Evolutionary conservation across 2,113 vertebrate species (phyloP).

Genomic region (Antennarius striatus): DNA sequence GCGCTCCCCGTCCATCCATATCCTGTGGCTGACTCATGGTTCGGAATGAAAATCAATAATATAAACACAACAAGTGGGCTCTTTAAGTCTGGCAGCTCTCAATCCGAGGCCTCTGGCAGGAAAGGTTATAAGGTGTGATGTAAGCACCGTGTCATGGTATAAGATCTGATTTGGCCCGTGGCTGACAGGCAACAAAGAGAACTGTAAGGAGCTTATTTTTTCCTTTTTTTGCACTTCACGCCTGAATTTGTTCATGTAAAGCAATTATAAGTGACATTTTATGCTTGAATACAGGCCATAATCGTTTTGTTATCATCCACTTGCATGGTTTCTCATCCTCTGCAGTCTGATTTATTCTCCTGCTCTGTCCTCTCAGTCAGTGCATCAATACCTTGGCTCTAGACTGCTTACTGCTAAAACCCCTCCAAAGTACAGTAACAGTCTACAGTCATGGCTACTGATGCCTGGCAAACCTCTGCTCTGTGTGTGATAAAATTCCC

Average conservation of each 20-base stretch:
- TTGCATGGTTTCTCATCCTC: constrained; percentile 20
- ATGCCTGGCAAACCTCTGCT: constrained; percentile 85
- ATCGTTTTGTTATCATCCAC: constrained; percentile 1
- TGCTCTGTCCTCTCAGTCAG: constrained; percentile 72
- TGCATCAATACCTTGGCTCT: constrained; percentile 97
- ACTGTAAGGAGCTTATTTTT: not conserved
- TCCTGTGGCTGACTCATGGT: constrained; percentile 69
- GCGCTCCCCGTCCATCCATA: constrained; percentile 52
- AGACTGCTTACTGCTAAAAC: constrained; percentile 97
- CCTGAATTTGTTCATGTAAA: constrained; percentile 32
- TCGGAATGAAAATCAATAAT: constrained; percentile 70
- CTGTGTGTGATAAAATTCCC: constrained; percentile 28
- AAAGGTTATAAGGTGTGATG: constrained; percentile 16
- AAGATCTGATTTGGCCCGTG: constrained; percentile 19
- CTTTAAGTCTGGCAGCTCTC: constrained; percentile 36
- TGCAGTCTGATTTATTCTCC: constrained; percentile 20
- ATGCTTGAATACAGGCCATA: constrained; percentile 4
- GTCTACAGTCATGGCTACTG: constrained; percentile 99
- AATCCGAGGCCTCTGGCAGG: constrained; percentile 21
- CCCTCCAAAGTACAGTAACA: constrained; percentile 90
- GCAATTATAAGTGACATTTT: not conserved
- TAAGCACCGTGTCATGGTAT: constrained; percentile 14
- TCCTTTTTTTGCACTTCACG: constrained; percentile 8
- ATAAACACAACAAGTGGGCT: constrained; percentile 64
- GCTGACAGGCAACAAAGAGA: constrained; percentile 1